phyloP scores from a whole-genome alignment of 2,888 invertebrate genomes.

The Eristalinus aeneus region DNA sequence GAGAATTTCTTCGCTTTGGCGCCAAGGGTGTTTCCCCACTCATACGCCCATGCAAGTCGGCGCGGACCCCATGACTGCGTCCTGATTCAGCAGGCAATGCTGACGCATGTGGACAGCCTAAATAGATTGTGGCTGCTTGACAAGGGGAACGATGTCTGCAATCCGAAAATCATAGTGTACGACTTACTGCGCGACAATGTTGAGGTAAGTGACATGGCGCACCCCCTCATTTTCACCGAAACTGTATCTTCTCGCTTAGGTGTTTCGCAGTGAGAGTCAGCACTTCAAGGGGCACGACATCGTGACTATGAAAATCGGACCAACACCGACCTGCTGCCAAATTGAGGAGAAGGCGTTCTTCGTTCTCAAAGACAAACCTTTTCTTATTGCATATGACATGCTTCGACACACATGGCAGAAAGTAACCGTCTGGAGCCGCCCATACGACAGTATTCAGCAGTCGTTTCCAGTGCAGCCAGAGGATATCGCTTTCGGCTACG shows the following conservation, averaged over 20 bases:
- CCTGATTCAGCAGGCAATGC: conserved; percentile 76
- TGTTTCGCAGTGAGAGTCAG: conserved; percentile 47
- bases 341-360: conserved; percentile 77
- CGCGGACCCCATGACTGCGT: conserved; percentile 72
- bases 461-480: conserved; percentile 75
- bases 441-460: conserved; percentile 74
- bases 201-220: conserved; percentile 70
- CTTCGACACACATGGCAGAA: conserved; percentile 76
- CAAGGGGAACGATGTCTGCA: conserved; percentile 68
- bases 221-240: background rate
- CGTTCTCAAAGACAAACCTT: conserved; percentile 72
- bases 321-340: conserved; percentile 73
- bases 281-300: conserved; percentile 37
- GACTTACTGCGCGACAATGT: conserved; percentile 77
- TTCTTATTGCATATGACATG: conserved; percentile 76
- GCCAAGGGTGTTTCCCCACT: conserved; percentile 73
- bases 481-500: conserved; percentile 76
- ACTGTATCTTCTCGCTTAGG: background rate
- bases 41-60: conserved; percentile 27
- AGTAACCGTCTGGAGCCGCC: conserved; percentile 72
- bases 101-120: conserved; percentile 77
- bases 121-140: conserved; percentile 78
- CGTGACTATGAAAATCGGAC: conserved; percentile 59
- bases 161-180: conserved; percentile 77
- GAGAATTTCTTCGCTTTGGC: conserved; percentile 74